Base-by-base conservation (phyloP, 2,888 invertebrate species). In the Plebejus melissa region DNA sequence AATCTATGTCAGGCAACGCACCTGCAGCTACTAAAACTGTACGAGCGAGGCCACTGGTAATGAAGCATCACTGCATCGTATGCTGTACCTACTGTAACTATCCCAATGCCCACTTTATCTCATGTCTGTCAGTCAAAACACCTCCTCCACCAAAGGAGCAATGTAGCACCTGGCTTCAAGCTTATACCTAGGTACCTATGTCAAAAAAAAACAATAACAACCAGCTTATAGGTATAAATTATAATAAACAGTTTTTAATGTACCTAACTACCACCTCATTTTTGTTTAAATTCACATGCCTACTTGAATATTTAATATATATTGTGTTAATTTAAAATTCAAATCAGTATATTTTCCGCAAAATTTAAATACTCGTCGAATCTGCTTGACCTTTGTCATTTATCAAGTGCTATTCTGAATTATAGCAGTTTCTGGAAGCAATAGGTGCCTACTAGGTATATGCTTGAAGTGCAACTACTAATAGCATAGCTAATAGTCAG, bases 261-360 rank as follows among this genome's bases (percentile, higher is more conserved):
- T 16, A 13, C 5, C 58, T 7, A 13, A n/a, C 58, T 7, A 7
- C 22, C 58, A 58, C n/a, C 22, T 58, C 6, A 58, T 58, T 58
- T 58, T n/a, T 22, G 58, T 58, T 58, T 2, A 58, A 6, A 58
- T 58, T 58, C 22, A 60, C 28, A 22, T 28, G 7, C 4, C 22
- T 60, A 60, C 60, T 28, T 28, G 22, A 60, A 60, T 60, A 60
- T 60, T 60, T 60, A 60, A 60, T 32, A 32, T 65, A 60, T 28
- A 11, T 36, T 36, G 11, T 65, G 22, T 32, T 36, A 65, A 65
- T 65, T 65, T 65, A 36, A 65, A 65, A 65, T 65, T 65, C 32
- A 65, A 65, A 65, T 65, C 16, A 65, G 65, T 65, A 65, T 65
- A 32, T 16, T 65, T 65, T 65, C 65, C 32, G 65, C 65, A 36